phyloP scores from a whole-genome alignment of 2,797 vertebrate genomes.

The Sternarchorhynchus goeldii region DNA sequence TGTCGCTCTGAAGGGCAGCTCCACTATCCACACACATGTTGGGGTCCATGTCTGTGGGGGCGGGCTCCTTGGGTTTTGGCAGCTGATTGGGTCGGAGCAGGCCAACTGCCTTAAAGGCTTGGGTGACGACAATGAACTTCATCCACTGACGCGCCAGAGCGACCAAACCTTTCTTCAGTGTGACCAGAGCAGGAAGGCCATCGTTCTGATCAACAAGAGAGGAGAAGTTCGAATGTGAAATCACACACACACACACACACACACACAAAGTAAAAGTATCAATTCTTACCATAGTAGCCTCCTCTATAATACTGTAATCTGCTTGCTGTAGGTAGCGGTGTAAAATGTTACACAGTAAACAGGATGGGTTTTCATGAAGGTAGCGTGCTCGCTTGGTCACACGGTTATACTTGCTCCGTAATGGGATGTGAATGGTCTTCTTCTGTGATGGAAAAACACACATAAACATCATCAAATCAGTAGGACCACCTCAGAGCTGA shows the following conservation, averaged over 20 bases:
- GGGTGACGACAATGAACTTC: constrained; percentile 99
- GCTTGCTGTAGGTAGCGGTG: constrained; percentile 97
- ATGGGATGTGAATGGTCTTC: constrained; percentile 94
- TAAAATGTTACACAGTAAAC: constrained; percentile 94
- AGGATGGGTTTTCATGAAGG: constrained; percentile 97
- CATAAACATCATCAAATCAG: constrained; percentile 3
- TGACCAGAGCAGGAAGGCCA: constrained; percentile 94
- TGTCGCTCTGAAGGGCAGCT: constrained; percentile 91
- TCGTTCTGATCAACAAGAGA: constrained; percentile 79
- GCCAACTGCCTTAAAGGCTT: constrained; percentile 94
- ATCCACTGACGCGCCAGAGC: constrained; percentile 98
- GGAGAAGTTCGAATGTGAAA: neutral
- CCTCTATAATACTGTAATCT: constrained; percentile 92
- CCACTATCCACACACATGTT: constrained; percentile 84
- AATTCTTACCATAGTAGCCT: constrained; percentile 91
- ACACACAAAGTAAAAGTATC: neutral
- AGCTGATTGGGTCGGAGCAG: constrained; percentile 87
- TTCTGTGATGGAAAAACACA: constrained; percentile 77
- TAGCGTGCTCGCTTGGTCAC: constrained; percentile 93
- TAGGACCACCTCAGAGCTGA: neutral
- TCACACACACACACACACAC: neutral
- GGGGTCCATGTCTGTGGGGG: constrained; percentile 72
- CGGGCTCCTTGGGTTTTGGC: constrained; percentile 77
- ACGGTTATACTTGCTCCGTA: constrained; percentile 96
- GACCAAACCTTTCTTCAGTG: constrained; percentile 95